These are phyloP conservation scores for Cladopsammia gracilis DNA, from an alignment of 64 coral and sea anemone species.

Conservation along the genomic window DNA sequence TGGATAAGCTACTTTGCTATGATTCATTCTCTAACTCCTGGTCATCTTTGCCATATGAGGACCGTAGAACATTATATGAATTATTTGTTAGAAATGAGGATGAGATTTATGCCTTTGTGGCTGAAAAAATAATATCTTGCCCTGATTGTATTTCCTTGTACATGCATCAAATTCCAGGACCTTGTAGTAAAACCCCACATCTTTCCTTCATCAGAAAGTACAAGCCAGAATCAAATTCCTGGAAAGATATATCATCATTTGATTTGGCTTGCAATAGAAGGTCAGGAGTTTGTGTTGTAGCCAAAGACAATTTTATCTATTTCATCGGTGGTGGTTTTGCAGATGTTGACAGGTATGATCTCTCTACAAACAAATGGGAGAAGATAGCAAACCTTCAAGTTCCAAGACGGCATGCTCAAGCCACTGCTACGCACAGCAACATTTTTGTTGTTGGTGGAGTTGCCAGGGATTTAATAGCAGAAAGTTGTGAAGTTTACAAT, in stretches of 20 bases:
- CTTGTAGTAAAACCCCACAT: neutral
- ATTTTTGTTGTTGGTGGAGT: slow-evolving; percentile 31
- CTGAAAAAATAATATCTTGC: neutral
- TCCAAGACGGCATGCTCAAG: neutral
- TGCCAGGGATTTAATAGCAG: neutral
- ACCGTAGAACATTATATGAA: neutral
- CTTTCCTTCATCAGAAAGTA: neutral
- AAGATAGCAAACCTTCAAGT: neutral
- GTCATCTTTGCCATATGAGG: neutral
- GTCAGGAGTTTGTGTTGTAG: neutral
- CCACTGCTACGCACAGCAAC: neutral
- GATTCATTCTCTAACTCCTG: neutral
- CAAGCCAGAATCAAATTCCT: neutral
- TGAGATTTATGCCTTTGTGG: neutral
- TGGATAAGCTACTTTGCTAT: neutral
- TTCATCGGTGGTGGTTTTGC: neutral
- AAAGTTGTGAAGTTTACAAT: slow-evolving; percentile 10
- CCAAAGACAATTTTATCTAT: slow-evolving; percentile 16
- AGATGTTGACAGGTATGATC: neutral
- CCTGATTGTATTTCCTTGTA: neutral
- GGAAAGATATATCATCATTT: slow-evolving; percentile 19
- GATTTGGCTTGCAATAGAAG: neutral
- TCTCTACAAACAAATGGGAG: neutral
- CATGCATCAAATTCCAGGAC: no score
- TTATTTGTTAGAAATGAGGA: neutral